Percentiles rank a stretch among this genome's conserved stretches.
Evolutionary conservation across 2,113 vertebrate species (phyloP).

Genomic region (Panthera leo): DNA sequence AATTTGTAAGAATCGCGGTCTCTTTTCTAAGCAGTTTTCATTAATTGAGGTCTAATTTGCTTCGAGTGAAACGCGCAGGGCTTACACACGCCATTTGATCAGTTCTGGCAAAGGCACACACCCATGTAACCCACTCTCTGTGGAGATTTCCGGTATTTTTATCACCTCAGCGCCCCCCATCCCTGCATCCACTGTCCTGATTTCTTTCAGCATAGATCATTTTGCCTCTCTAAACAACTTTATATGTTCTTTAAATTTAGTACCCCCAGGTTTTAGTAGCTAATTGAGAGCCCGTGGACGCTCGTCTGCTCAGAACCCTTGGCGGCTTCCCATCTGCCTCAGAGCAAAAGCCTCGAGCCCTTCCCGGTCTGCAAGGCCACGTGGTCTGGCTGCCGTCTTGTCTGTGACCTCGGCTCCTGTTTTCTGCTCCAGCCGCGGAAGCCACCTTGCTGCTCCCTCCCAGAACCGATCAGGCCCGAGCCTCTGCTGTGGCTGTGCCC

Average conservation of each 20-base stretch:
- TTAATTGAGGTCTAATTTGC: neutral
- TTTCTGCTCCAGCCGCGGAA: too few relatives aligned
- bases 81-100: fast-evolving
- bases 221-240: neutral
- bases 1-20: neutral
- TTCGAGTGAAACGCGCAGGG: neutral
- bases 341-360: neutral
- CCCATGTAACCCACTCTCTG: neutral
- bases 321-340: neutral
- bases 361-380: neutral
- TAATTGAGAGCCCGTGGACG: neutral
- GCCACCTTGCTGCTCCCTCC: neutral
- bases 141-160: neutral
- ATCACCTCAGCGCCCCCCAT: neutral
- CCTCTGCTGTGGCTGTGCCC: neutral
- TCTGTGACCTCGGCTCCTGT: neutral
- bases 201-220: neutral
- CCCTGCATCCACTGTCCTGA: neutral
- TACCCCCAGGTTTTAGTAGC: fast-evolving
- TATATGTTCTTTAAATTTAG: neutral
- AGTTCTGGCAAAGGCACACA: neutral
- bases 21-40: neutral
- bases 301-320: neutral
- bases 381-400: neutral
- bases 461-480: neutral